Base-by-base conservation (phyloP, 2,797 vertebrate genomes). In the Novumbra hubbsi region DNA sequence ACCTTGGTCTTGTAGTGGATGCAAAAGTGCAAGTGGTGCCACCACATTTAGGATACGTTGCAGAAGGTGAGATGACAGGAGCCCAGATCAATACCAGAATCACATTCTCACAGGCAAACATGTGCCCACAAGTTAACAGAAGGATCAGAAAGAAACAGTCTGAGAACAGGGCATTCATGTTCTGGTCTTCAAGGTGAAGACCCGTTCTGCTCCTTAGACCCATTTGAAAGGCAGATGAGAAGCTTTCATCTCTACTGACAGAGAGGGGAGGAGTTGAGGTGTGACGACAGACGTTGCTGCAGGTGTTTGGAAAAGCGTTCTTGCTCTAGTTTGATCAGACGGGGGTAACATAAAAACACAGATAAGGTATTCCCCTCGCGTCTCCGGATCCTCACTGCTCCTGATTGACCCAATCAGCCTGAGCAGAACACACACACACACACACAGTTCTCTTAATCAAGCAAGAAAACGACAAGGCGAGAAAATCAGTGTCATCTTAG, bases 401-500 rank as follows among this genome's bases (percentile, higher is more conserved):
- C 73, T 77, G 72, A 78, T 79, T 68, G 63, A 72, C 73, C 73
- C 57, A 77, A 74, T 80, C 76, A 77, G 74, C 70, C n/a, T 67
- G 30, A 75, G 57, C 65, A 72, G n/a, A 52, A 68, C 41, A 72
- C 57, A 32, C 16, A 19, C 45, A 34, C 62, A 27, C 34, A 30
- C 60, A 65, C 60, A 28, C 69, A 73, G 8, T 28, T n/a, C 41
- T 30, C 38, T 28, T 67, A 73, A 73, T 73, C 72, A 73, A 50
- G 72, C 30, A 38, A 17, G 72, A 50, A 57, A 30, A 62, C 75
- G 79, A 68, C 68, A 52, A 65, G 38, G 45, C 6, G 78, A 83
- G 76, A 70, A 78, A 85, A 85, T 85, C 83, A 83, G 73, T 81
- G 81, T 83, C 81, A 83, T 84, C 70, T 75, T 73, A 73, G 71